Percentiles rank a stretch among this genome's conserved stretches.
phyloP scores from a whole-genome alignment of 2,797 vertebrate genomes.

The Urophycis tenuis region DNA sequence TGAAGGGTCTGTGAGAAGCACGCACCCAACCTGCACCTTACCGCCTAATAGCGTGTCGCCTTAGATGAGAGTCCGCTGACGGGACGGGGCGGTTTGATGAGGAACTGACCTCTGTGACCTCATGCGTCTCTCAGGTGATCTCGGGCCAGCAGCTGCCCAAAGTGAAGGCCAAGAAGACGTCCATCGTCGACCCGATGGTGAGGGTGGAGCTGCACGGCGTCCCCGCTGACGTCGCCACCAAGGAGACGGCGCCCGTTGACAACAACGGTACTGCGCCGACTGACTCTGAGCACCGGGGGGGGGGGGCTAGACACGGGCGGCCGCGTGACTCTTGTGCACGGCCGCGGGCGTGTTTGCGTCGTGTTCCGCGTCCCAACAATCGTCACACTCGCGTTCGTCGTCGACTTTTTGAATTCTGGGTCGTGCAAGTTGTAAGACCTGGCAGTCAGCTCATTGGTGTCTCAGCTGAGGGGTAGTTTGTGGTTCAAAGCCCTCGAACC shows the following conservation, averaged over 20 bases:
- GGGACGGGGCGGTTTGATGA: not conserved
- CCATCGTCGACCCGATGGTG: constrained; percentile 88
- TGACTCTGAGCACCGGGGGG: no score
- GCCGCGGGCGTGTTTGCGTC: no score
- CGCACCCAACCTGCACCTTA: not conserved
- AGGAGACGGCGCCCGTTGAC: constrained; percentile 68
- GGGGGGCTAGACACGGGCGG: no score
- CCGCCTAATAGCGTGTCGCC: not conserved
- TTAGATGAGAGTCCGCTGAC: not conserved
- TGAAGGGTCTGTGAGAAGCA: not conserved
- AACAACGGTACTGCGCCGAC: constrained; percentile 88
- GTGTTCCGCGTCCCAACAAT: no score
- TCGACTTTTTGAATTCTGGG: no score
- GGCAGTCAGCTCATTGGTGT: not conserved
- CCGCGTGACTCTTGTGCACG: no score
- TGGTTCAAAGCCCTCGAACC: not conserved
- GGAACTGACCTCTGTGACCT: not conserved
- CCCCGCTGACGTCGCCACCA: constrained; percentile 70
- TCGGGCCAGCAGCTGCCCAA: constrained; percentile 95
- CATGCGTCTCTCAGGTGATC: constrained; percentile 72
- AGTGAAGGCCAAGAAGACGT: constrained; percentile 77
- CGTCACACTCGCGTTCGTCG: no score
- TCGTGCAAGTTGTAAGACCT: no score
- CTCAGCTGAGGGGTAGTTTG: not conserved
- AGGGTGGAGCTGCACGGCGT: constrained; percentile 80